Percentiles rank a stretch among this genome's conserved stretches.
Conservation (phyloP, 2,888 invertebrate species). For the Agriopis leucophaearia region DNA sequence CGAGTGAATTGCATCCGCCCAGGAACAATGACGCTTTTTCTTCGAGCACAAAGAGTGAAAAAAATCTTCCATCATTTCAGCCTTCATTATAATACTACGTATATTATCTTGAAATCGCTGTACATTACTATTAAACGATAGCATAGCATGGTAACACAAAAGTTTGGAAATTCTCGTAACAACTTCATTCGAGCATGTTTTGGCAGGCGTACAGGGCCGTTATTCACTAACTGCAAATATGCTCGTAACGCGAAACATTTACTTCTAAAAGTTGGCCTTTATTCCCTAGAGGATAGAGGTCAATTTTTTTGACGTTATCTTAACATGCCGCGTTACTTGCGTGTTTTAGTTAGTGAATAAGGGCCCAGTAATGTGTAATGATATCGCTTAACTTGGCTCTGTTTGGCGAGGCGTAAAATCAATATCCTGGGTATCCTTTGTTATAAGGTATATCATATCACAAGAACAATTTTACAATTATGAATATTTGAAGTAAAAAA, state of each 20-base stretch:
- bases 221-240: too few relatives aligned
- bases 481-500: too few relatives aligned
- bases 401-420: conserved; percentile 28
- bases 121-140: conserved; percentile 8
- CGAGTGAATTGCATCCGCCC: conserved; percentile 84
- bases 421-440: conserved; percentile 27
- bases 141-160: conserved; percentile 6
- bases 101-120: conserved; percentile 48
- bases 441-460: conserved; percentile 17
- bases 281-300: too few relatives aligned
- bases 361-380: conserved; percentile 20
- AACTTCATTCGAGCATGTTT: conserved; percentile 23
- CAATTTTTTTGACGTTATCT: too few relatives aligned
- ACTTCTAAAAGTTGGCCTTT: too few relatives aligned
- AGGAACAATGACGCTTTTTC: conserved; percentile 82
- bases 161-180: conserved; percentile 13
- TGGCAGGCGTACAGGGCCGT: conserved; percentile 27
- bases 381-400: conserved; percentile 22
- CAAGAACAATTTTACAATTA: neutral
- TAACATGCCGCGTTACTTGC: too few relatives aligned
- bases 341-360: too few relatives aligned
- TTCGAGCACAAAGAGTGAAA: conserved; percentile 70
- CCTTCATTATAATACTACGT: conserved; percentile 66
- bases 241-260: too few relatives aligned
- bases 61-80: conserved; percentile 75